phyloP scores from a whole-genome alignment of 1,140 invertebrate genomes.

The Cyclargus thomasi region DNA sequence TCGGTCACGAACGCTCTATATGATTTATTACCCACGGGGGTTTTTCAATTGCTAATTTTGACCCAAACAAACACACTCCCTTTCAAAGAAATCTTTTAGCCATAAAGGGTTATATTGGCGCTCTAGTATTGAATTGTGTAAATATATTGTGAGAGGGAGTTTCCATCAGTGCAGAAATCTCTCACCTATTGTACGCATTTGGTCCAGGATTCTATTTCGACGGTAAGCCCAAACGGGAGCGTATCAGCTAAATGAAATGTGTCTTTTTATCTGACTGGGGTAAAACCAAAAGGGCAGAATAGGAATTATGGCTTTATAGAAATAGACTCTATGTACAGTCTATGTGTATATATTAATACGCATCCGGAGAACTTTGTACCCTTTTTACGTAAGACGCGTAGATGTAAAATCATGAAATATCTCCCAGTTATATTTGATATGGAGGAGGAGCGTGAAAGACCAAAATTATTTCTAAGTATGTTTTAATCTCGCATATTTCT shows the following conservation, averaged over 20 bases:
- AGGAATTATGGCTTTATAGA: no score
- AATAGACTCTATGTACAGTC: no score
- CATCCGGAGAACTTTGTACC: no score
- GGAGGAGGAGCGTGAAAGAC: no score
- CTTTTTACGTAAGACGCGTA: no score
- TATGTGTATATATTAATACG: no score
- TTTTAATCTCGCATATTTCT: no score
- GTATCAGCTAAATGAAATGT: constrained; percentile 56
- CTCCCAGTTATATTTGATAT: no score
- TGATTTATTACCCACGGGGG: no score
- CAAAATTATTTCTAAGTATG: no score
- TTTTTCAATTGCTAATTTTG: constrained; percentile 24
- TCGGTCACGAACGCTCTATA: no score
- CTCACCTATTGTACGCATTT: constrained; percentile 58
- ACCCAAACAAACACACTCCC: constrained; percentile 48
- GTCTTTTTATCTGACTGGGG: constrained; percentile 22
- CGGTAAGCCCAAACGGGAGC: constrained; percentile 51
- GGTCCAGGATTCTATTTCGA: constrained; percentile 63
- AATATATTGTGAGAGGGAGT: neutral
- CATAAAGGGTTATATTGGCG: constrained; percentile 48
- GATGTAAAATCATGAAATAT: no score
- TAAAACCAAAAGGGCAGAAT: neutral
- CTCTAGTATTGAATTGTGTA: constrained; percentile 34
- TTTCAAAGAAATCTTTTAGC: constrained; percentile 47
- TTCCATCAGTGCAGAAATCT: constrained; percentile 45